Evolutionary conservation across 1,140 invertebrate species (phyloP).

Genomic region (Ridgeia piscesae): DNA sequence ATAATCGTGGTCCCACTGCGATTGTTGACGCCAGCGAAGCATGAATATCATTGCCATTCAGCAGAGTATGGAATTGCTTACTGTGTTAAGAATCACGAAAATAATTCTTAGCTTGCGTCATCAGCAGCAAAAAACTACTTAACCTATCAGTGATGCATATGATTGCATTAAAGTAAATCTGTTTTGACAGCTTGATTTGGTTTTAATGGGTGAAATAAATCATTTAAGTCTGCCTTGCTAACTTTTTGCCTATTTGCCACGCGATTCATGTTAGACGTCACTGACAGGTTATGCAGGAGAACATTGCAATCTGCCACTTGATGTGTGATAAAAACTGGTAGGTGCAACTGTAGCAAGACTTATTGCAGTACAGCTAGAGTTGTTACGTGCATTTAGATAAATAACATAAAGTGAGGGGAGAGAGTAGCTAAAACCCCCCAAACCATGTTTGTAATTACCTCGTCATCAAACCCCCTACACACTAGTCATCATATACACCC

Average conservation of each 20-base stretch:
- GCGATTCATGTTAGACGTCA: not conserved
- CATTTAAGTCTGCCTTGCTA: not conserved
- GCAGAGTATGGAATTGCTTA: not conserved
- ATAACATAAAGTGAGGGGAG: not conserved
- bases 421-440: not conserved
- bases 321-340: not conserved
- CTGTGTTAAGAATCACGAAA: not conserved
- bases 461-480: not conserved
- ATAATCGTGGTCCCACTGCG: not conserved
- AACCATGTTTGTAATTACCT: not conserved
- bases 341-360: not conserved
- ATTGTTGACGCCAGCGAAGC: not conserved
- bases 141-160: not conserved
- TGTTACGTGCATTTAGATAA: not conserved
- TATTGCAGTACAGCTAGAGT: not conserved
- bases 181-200: not conserved
- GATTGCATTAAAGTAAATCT: not conserved
- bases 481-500: not conserved
- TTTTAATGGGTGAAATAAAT: not conserved
- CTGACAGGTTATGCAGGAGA: not conserved
- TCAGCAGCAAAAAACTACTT: not conserved
- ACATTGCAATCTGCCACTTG: not conserved
- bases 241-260: not conserved
- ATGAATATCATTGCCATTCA: not conserved
- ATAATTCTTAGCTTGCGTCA: not conserved